phyloP scores from a whole-genome alignment of 2,888 invertebrate genomes.

The Miltochrista miniata region DNA sequence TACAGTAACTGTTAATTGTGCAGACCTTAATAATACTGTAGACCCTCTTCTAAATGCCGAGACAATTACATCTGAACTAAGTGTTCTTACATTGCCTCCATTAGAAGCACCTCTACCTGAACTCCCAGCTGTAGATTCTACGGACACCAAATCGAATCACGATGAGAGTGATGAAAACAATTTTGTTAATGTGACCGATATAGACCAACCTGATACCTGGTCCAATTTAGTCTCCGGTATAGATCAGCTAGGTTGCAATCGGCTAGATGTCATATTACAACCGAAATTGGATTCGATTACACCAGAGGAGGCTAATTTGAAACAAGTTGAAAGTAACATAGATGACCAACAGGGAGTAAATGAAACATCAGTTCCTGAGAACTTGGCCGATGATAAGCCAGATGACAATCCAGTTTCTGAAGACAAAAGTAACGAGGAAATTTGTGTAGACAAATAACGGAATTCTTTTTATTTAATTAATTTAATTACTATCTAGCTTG shows the following conservation, averaged over 20 bases:
- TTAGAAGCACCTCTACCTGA: slow-evolving; percentile 11
- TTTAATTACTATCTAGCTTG: slow-evolving; percentile 8
- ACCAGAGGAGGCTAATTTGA: background rate
- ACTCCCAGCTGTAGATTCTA: slow-evolving; percentile 8
- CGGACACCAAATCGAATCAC: slow-evolving; percentile 20
- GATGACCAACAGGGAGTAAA: slow-evolving; percentile 2
- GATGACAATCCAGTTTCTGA: slow-evolving; percentile 4
- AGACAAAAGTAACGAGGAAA: slow-evolving; percentile 3
- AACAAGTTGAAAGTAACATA: background rate
- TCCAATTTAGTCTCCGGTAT: slow-evolving; percentile 7
- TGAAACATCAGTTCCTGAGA: background rate
- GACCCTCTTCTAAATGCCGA: slow-evolving; percentile 47
- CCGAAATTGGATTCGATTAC: background rate
- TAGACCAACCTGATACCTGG: slow-evolving; percentile 15
- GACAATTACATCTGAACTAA: slow-evolving; percentile 20
- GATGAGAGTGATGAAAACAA: slow-evolving; percentile 42
- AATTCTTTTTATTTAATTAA: background rate
- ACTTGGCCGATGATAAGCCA: background rate
- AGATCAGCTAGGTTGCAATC: slow-evolving; percentile 8
- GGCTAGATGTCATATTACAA: slow-evolving; percentile 12
- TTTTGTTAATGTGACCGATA: slow-evolving; percentile 48
- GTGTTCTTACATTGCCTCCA: slow-evolving; percentile 6
- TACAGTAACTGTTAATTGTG: slow-evolving; percentile 29
- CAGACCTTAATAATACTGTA: slow-evolving; percentile 30
- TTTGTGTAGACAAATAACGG: slow-evolving; percentile 15